These are phyloP conservation scores for Acleris cristana DNA, from an alignment of 2,888 invertebrate genomes.

Conservation along the genomic window DNA sequence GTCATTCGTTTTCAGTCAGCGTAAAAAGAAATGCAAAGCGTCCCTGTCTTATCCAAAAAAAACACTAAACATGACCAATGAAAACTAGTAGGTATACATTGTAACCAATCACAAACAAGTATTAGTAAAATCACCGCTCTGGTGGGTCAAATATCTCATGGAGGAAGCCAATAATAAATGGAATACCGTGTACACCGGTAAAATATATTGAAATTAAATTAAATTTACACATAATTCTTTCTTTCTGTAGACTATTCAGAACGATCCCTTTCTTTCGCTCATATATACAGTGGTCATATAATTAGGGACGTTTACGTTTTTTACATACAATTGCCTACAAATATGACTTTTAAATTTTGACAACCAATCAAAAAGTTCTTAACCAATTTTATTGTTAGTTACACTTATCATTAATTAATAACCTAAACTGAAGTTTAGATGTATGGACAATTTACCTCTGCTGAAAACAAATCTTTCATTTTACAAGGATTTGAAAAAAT, in stretches of 20 bases:
- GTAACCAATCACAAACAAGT: constrained; percentile 4
- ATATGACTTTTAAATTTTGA: too few relatives aligned
- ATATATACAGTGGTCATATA: too few relatives aligned
- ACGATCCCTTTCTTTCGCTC: not conserved
- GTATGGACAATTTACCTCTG: too few relatives aligned
- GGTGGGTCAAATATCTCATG: not conserved
- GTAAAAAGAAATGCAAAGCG: constrained; percentile 65
- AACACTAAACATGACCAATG: constrained; percentile 4
- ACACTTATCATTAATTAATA: too few relatives aligned
- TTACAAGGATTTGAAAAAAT: too few relatives aligned
- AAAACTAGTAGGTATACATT: not conserved
- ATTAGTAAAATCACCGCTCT: not conserved
- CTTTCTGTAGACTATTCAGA: not conserved
- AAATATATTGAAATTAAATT: not conserved
- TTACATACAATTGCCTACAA: too few relatives aligned
- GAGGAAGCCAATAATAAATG: not conserved
- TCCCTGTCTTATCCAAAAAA: constrained; percentile 56
- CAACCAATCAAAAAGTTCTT: too few relatives aligned
- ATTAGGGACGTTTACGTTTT: too few relatives aligned
- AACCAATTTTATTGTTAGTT: too few relatives aligned
- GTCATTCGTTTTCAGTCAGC: constrained; percentile 67
- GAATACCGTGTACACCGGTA: constrained; percentile 7
- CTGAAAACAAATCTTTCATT: too few relatives aligned
- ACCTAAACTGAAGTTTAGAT: too few relatives aligned
- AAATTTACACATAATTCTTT: not conserved